A percentile compares a stretch with the other conserved stretches of the same genome.
Conservation (phyloP, 2,888 invertebrate species). For the Gymnocheta viridis region DNA sequence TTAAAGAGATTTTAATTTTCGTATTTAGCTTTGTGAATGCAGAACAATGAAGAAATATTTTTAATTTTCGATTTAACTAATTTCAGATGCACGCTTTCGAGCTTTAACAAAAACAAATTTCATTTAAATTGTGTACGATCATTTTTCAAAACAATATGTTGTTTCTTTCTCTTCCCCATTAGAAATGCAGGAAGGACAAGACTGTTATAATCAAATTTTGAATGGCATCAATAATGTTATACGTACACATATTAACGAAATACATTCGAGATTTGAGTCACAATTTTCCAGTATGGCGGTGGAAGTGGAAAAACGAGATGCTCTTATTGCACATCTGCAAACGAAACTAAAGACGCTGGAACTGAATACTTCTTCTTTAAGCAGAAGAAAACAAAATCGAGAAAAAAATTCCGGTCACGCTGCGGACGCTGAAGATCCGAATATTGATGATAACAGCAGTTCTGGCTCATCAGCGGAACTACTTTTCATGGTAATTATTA, state of each 20-base stretch:
- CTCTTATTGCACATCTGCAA: constrained; percentile 90
- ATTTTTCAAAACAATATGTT: neutral
- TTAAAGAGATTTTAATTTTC: constrained; percentile 57
- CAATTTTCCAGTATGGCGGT: constrained; percentile 89
- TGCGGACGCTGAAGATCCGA: constrained; percentile 69
- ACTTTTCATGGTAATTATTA: constrained; percentile 80
- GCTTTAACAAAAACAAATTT: neutral
- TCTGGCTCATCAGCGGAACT: constrained; percentile 81
- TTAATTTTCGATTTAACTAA: constrained; percentile 1
- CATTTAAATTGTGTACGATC: neutral
- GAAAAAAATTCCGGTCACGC: constrained; percentile 8
- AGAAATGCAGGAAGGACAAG: constrained; percentile 89
- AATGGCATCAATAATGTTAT: constrained; percentile 91
- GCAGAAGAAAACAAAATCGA: constrained; percentile 63
- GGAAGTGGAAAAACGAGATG: constrained; percentile 91
- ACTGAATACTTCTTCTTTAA: constrained; percentile 56
- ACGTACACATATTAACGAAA: constrained; percentile 87
- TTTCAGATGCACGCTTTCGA: constrained; percentile 14
- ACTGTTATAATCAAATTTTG: constrained; percentile 91
- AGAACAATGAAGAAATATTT: constrained; percentile 30
- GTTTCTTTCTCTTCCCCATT: constrained; percentile 57
- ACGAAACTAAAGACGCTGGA: constrained; percentile 87
- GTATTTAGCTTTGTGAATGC: constrained; percentile 11
- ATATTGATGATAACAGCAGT: constrained; percentile 76
- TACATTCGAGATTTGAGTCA: constrained; percentile 88